Evolutionary conservation across 2,113 vertebrate species (phyloP), one percentile per base, ranked within the genome.

Genomic region (Eudyptes chrysolophus): DNA sequence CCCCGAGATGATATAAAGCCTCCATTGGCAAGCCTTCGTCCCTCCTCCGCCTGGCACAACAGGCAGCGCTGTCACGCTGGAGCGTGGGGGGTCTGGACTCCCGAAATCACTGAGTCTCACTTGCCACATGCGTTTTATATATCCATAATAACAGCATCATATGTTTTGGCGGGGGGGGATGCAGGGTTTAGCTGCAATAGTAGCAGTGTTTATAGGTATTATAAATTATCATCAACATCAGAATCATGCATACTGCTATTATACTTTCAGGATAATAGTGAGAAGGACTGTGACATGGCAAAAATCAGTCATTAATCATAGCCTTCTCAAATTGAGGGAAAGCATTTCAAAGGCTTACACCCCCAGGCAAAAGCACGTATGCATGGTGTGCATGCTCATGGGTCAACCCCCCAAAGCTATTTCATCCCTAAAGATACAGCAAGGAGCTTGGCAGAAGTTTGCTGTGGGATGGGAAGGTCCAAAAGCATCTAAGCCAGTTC

Each of bases 341-440:
- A 79, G 66, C 18, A 49, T 74, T 84, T 42, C 46, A 44, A 81
- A 94, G 49, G 40, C 26, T 85, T 54, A 54, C 17, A 30, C 16
- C 27, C 26, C 26, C 30, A 11, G 51, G 38, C 9, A 61, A 48
- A 42, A 61, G n/a, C 13, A 38, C 1, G 1, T 13, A 7, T 7
- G 4, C 13, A 14, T 1, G 7, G 46, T 5, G 42, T 32, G 46
- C 25, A 12, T 3, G 12, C 44, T 44, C 19, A 3, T 0, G 0
- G 58, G 15, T 49, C 76, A 54, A 1, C 36, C 20, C 70, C 42
- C 58, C 49, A 46, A n/a, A 20, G 32, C 48, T 49, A 0, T 54
- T 84, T 70, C 26, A 64, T 21, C 46, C 51, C 78, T 36, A 25
- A 57, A 77, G 36, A 9, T 3, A 25, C 10, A 54, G 40, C 30